Percentiles rank a stretch among this genome's conserved stretches.
phyloP scores from a whole-genome alignment of 2,888 invertebrate genomes.

The Allophyes oxyacanthae region DNA sequence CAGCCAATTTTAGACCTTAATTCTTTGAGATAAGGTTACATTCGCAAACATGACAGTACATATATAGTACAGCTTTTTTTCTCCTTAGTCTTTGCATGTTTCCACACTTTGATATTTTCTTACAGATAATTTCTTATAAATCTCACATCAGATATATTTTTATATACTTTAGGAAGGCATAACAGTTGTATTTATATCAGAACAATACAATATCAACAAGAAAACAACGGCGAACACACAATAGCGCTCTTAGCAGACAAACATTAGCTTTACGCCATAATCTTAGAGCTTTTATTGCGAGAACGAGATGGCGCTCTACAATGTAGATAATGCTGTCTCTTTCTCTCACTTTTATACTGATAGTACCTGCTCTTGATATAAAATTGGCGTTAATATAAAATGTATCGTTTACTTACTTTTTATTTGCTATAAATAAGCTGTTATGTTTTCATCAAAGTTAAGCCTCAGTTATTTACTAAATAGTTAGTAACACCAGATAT shows the following conservation, averaged over 20 bases:
- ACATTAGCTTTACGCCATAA: constrained; percentile 11
- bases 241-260: constrained; percentile 38
- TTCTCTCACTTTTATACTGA: constrained; percentile 11
- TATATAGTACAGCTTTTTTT: constrained; percentile 11
- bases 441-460: no score
- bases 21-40: constrained; percentile 25
- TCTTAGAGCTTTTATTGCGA: constrained; percentile 26
- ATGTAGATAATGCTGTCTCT: not conserved
- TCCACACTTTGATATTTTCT: constrained; percentile 24
- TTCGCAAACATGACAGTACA: constrained; percentile 14
- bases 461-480: no score
- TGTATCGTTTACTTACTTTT: not conserved
- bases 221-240: constrained; percentile 57
- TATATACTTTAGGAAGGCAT: constrained; percentile 73
- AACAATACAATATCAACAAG: constrained; percentile 80
- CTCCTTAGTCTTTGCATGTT: constrained; percentile 21
- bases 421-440: not conserved
- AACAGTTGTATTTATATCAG: constrained; percentile 74
- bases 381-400: not conserved
- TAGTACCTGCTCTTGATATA: constrained; percentile 6
- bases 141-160: constrained; percentile 60
- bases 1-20: constrained; percentile 21
- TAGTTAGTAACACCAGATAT: no score
- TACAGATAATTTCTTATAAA: constrained; percentile 56
- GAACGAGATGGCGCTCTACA: constrained; percentile 12